phyloP scores from a whole-genome alignment of 1,140 invertebrate species.

The Tenebrio molitor region DNA sequence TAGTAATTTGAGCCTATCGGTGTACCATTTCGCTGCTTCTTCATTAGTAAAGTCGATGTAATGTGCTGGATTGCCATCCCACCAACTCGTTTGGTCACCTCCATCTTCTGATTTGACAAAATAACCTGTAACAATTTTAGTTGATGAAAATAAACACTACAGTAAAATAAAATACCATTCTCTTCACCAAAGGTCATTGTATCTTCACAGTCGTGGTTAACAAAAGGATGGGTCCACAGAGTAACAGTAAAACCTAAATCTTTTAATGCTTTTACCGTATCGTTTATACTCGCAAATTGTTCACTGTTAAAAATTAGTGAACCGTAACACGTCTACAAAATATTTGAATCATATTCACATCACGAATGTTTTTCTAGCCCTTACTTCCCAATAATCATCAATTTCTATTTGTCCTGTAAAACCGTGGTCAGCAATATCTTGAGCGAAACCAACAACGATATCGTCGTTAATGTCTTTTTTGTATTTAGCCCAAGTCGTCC shows the following conservation, averaged over 20 bases:
- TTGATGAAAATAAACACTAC: background rate
- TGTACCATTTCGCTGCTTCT: constrained; percentile 82
- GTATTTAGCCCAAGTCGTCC: constrained; percentile 93
- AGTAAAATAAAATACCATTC: constrained; percentile 64
- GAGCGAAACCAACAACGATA: constrained; percentile 77
- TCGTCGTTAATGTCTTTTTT: constrained; percentile 78
- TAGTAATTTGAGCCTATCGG: constrained; percentile 72
- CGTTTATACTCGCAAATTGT: constrained; percentile 78
- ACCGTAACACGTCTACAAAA: constrained; percentile 84
- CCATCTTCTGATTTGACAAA: constrained; percentile 73
- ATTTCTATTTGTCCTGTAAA: constrained; percentile 91
- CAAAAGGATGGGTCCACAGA: constrained; percentile 92
- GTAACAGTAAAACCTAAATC: constrained; percentile 79
- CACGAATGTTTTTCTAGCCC: background rate
- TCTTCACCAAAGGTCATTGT: constrained; percentile 66
- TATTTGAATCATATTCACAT: constrained; percentile 4
- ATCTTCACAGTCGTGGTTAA: constrained; percentile 80
- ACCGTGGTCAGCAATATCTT: constrained; percentile 77
- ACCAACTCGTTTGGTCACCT: constrained; percentile 79
- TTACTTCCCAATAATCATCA: constrained; percentile 91
- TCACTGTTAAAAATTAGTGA: constrained; percentile 78
- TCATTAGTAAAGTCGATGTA: constrained; percentile 87
- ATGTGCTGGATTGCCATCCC: constrained; percentile 81
- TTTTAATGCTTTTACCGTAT: constrained; percentile 73
- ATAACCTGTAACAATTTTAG: constrained; percentile 61